These are phyloP conservation scores for Plecturocebus donacophilus DNA, from an alignment of 2,113 vertebrate genomes.

Conservation along the genomic window DNA sequence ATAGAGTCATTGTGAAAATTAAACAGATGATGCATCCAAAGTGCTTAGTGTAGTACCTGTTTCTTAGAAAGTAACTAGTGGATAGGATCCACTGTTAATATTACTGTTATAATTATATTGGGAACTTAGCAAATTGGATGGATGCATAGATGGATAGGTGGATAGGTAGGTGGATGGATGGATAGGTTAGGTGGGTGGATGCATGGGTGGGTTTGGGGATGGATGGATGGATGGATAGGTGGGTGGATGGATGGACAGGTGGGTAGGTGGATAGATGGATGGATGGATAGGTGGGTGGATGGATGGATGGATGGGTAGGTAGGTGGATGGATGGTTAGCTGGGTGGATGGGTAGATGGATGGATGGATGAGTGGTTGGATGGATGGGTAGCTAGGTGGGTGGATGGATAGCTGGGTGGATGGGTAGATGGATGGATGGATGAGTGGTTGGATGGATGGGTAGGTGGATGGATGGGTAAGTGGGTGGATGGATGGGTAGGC, in stretches of 20 bases:
- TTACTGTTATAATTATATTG: neutral
- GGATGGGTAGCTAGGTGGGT: too few species aligned
- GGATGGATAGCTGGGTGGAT: rapidly evolving
- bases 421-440: rapidly evolving
- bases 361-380: too few species aligned
- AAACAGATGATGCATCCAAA: neutral
- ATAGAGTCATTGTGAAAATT: neutral
- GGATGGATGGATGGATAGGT: too few species aligned
- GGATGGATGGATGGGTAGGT: too few species aligned
- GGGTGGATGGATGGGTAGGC: rapidly evolving
- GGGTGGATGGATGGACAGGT: too few species aligned
- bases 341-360: rapidly evolving
- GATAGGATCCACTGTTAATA: neutral
- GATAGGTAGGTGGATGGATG: neutral
- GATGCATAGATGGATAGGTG: neutral
- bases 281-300: too few species aligned
- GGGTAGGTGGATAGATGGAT: too few species aligned
- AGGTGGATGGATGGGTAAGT: neutral
- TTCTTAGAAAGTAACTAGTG: neutral
- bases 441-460: too few species aligned
- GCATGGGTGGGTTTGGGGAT: too few species aligned
- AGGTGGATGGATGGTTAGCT: too few species aligned
- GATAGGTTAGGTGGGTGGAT: neutral
- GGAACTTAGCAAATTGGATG: neutral
- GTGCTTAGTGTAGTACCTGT: neutral